phyloP scores from a whole-genome alignment of 2,888 invertebrate species.

The Plagodis pulveraria region DNA sequence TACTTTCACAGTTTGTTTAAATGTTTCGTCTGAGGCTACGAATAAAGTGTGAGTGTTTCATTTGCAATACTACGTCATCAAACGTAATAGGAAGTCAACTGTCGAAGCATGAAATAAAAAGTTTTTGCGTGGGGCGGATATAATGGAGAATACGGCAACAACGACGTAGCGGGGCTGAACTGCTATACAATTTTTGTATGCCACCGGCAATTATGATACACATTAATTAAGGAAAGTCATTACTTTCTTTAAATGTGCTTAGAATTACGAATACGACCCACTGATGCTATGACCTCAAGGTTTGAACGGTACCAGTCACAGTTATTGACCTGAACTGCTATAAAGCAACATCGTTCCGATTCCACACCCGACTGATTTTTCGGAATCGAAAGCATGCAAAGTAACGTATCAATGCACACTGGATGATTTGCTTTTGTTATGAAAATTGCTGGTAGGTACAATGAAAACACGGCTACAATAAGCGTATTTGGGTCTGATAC shows the following conservation, averaged over 20 bases:
- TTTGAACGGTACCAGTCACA: constrained; percentile 49
- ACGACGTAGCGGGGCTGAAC: too few relatives aligned
- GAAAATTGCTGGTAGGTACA: not conserved
- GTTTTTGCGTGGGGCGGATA: too few relatives aligned
- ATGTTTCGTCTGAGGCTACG: too few relatives aligned
- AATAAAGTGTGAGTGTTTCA: too few relatives aligned
- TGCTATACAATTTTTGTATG: constrained; percentile 11
- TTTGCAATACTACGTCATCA: too few relatives aligned
- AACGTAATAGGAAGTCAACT: too few relatives aligned
- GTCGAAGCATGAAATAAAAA: too few relatives aligned
- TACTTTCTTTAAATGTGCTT: too few relatives aligned
- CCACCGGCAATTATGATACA: constrained; percentile 10
- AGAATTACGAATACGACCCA: constrained; percentile 2
- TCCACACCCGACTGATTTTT: constrained; percentile 60
- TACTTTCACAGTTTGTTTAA: too few relatives aligned
- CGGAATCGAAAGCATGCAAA: constrained; percentile 38
- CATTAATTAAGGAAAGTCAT: constrained; percentile 10
- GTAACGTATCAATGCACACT: constrained; percentile 6
- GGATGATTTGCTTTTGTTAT: not conserved
- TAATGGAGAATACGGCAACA: too few relatives aligned
- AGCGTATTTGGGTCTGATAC: too few relatives aligned
- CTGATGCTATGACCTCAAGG: constrained; percentile 11
- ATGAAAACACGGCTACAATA: not conserved
- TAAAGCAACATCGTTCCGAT: constrained; percentile 52
- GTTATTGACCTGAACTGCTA: constrained; percentile 62